Base-by-base conservation (phyloP, 2,888 invertebrate species). In the Aradus depressus region DNA sequence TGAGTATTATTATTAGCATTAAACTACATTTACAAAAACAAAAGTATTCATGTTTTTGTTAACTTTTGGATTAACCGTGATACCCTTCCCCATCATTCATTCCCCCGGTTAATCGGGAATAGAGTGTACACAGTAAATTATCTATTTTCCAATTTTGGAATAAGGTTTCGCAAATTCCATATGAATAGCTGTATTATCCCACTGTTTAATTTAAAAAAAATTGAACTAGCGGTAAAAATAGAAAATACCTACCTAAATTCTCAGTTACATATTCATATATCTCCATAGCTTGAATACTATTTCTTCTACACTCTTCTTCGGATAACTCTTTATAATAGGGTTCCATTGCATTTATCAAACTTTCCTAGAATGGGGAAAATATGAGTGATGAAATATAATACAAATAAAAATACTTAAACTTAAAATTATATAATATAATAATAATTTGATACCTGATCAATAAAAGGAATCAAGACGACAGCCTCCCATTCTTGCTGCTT, bases 401-500 rank as follows among this genome's bases (percentile, higher is more conserved):
- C 6, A 28, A 41, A n/a, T 26, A 45, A 18, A 1, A 41, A 21
- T 10, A 44, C 19, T 12, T 10, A 22, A 3, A 35, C 8, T 25
- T 28, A 12, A 22, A 51, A 26, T 43, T 41, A 35, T 12, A 14
- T 12, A 19, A 32, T 32, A 53, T 41, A 25, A 38, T 12, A 10
- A 10, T 39, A 10, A 43, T 8, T 5, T 22, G 49, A 59, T 57
- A 68, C 81, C 71, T 92, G 90, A 60, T 92, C 82, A 61, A 95
- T 92, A 62, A 95, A 92, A 1, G 93, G 93, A 64, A 95, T 87
- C 1, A 93, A 73, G 2, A 92, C 89, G 0, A 95, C 84, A 0
- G 92, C 92, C 66, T 95, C 96, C 96, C 97, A 97, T 59, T 93
- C 93, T 63, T 92, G 87, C 61, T 77, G 78, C 68, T 97, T 97